phyloP scores from a whole-genome alignment of 2,888 invertebrate genomes.

The Scrobipalpa costella region DNA sequence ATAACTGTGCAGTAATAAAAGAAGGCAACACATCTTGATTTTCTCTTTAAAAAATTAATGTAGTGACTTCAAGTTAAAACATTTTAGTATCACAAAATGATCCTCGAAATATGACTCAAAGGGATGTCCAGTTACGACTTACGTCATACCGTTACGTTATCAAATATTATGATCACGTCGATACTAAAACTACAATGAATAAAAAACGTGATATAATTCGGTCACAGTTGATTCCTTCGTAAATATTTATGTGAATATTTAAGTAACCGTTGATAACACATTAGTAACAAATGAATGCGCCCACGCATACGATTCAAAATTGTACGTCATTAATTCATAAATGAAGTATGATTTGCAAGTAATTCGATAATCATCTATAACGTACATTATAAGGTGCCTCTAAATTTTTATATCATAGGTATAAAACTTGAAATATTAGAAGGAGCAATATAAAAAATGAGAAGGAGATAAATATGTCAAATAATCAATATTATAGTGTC shows the following conservation, averaged over 20 bases:
- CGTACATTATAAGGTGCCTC: no score
- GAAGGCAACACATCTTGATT: no score
- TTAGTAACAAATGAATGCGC: neutral
- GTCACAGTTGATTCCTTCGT: neutral
- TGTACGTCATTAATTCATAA: neutral
- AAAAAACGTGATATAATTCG: neutral
- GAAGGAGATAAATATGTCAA: no score
- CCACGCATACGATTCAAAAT: neutral
- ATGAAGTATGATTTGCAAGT: neutral
- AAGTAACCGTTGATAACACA: neutral
- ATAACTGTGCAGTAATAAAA: no score
- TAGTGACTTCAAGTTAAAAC: no score
- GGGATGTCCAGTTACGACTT: no score
- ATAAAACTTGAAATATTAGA: no score
- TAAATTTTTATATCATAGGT: no score
- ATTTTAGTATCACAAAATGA: no score
- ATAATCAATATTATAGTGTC: neutral
- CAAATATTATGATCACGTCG: neutral
- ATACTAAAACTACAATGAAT: neutral
- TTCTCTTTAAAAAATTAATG: no score
- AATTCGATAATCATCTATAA: no score
- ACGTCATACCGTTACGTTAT: neutral
- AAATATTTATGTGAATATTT: neutral
- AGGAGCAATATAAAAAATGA: neutral
- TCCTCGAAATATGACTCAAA: no score